Percentiles rank a stretch among this genome's conserved stretches.
Evolutionary conservation across 2,888 invertebrate genomes (phyloP).

Genomic region (Macropis europaea): DNA sequence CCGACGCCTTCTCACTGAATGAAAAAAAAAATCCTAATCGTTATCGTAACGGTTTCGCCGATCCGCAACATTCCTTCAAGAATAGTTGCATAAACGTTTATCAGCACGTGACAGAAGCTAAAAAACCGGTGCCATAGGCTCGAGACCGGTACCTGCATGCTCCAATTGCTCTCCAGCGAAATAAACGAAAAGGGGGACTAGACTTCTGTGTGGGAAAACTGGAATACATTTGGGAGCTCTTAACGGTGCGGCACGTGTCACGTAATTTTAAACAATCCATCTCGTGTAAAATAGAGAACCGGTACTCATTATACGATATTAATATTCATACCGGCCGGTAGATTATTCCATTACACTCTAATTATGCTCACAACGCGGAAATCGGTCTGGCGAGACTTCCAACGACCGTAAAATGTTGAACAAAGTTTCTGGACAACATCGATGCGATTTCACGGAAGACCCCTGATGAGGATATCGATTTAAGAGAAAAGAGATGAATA

Average conservation of each 20-base stretch:
- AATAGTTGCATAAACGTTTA: slow-evolving; percentile 53
- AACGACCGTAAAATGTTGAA: background rate
- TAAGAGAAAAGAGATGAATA: too few relatives aligned
- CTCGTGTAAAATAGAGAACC: background rate
- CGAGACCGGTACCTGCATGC: slow-evolving; percentile 46
- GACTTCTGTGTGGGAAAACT: slow-evolving; percentile 11
- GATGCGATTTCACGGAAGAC: too few relatives aligned
- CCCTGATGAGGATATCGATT: too few relatives aligned
- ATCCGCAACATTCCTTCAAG: slow-evolving; percentile 34
- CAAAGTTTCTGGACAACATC: too few relatives aligned
- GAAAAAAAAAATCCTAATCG: slow-evolving; percentile 16
- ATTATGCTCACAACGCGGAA: slow-evolving; percentile 2
- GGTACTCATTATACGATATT: background rate
- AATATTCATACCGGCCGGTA: background rate
- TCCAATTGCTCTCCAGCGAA: slow-evolving; percentile 36
- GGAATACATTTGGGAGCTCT: background rate
- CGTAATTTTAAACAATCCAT: background rate
- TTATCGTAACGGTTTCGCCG: slow-evolving; percentile 23
- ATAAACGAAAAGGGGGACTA: slow-evolving; percentile 9
- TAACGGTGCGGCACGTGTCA: background rate
- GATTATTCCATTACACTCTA: background rate
- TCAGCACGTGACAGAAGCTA: slow-evolving; percentile 30
- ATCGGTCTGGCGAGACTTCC: background rate
- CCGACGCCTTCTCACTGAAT: background rate
- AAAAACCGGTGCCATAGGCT: slow-evolving; percentile 36